Percentiles rank a stretch among this genome's conserved stretches.
These are phyloP conservation scores for Pogona vitticeps DNA, from an alignment of 2,113 vertebrate species.

Conservation along the genomic window DNA sequence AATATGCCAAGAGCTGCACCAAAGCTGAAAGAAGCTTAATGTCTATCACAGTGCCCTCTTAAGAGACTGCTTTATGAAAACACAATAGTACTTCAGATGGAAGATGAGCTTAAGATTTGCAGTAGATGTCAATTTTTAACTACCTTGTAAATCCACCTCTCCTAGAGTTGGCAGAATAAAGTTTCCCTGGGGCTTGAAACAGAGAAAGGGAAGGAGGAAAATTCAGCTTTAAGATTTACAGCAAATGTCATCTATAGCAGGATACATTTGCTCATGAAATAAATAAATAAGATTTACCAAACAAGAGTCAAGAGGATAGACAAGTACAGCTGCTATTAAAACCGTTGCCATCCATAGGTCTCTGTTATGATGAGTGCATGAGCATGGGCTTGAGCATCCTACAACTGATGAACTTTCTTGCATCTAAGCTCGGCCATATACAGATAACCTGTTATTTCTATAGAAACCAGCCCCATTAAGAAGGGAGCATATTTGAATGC, in stretches of 20 bases:
- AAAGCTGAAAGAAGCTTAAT: background rate
- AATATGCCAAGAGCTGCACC: background rate
- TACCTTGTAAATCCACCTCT: slow-evolving; percentile 4
- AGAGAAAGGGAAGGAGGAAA: background rate
- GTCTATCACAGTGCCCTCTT: background rate
- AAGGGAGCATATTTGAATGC: background rate
- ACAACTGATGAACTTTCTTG: background rate
- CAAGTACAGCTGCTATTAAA: slow-evolving; percentile 46
- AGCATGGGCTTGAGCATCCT: background rate
- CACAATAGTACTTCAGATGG: background rate
- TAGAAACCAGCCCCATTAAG: background rate
- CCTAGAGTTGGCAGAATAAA: background rate
- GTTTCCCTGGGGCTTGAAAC: background rate
- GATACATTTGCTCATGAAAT: slow-evolving; percentile 37
- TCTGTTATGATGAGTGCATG: slow-evolving; percentile 13
- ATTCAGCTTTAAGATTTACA: background rate
- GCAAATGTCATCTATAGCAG: slow-evolving; percentile 49
- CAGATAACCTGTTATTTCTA: background rate
- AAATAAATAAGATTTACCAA: slow-evolving; percentile 40
- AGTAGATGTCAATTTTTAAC: slow-evolving; percentile 2
- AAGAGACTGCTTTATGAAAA: background rate
- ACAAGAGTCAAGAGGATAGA: slow-evolving; percentile 34
- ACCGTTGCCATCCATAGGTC: background rate
- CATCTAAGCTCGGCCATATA: background rate
- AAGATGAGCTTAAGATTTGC: background rate